Percentiles rank a stretch among this genome's conserved stretches.
Conservation (phyloP, 2,113 vertebrate genomes). For the Platycercus adscitus region DNA sequence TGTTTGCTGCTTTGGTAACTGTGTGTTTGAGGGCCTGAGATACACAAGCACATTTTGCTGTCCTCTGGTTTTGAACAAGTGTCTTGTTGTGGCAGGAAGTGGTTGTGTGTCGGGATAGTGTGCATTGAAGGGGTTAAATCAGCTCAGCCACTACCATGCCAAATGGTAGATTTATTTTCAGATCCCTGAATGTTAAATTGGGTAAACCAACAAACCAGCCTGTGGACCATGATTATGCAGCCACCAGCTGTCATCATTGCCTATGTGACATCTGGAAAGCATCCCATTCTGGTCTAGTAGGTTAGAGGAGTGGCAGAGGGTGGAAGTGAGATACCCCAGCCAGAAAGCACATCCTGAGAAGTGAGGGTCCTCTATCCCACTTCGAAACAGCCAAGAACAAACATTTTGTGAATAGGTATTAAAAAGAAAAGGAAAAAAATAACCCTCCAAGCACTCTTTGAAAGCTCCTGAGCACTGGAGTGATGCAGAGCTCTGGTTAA, state of each 20-base stretch:
- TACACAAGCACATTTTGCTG: background rate
- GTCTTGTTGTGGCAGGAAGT: background rate
- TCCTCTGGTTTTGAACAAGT: background rate
- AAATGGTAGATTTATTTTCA: background rate
- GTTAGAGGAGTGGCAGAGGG: rapidly evolving
- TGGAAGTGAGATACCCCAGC: background rate
- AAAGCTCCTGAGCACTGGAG: conserved; percentile 56
- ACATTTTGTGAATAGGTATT: conserved; percentile 8
- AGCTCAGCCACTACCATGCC: background rate
- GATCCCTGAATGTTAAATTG: background rate
- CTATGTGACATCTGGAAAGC: background rate
- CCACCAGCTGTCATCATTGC: background rate
- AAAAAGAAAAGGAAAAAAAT: background rate
- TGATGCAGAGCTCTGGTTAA: conserved; percentile 78
- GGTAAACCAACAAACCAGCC: background rate
- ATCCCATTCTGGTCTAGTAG: background rate
- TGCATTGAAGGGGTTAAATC: rapidly evolving
- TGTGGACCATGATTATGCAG: background rate
- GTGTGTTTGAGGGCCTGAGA: background rate
- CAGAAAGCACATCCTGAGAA: background rate
- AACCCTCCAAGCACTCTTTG: background rate
- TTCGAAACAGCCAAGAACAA: background rate
- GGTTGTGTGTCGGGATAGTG: background rate
- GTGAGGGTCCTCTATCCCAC: background rate
- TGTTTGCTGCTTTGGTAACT: background rate